Evolutionary conservation across 1,140 invertebrate genomes (phyloP).

Genomic region (Drosophila nigrodunni): DNA sequence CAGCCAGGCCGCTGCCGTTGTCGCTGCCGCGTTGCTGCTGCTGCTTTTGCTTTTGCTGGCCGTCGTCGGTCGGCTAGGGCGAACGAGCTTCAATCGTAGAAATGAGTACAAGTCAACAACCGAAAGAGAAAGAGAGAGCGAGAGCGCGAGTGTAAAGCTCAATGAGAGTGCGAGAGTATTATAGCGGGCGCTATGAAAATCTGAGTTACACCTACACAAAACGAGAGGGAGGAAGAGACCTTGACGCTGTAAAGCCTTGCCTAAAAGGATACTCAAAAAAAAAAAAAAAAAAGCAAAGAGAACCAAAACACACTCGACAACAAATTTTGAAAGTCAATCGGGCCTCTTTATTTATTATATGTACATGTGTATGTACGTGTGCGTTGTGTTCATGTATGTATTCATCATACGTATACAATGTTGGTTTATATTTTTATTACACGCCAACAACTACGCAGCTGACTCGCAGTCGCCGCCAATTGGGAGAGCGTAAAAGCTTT

Average conservation of each 20-base stretch:
- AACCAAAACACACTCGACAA: not conserved
- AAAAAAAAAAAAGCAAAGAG: no score
- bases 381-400: not conserved
- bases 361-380: not conserved
- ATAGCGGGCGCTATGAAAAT: conserved; percentile 12
- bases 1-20: conserved; percentile 46
- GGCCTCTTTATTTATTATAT: not conserved
- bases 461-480: conserved; percentile 19
- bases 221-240: conserved; percentile 11
- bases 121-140: conserved; percentile 3
- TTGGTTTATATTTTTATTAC: conserved; percentile 31
- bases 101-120: not conserved
- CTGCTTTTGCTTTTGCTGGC: conserved; percentile 26
- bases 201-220: not conserved
- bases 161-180: conserved; percentile 21
- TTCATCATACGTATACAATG: not conserved
- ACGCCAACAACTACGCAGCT: conserved; percentile 44
- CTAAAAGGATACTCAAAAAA: conserved; percentile 26
- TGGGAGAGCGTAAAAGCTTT: conserved; percentile 45
- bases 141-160: conserved; percentile 8
- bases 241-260: conserved; percentile 39
- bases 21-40: conserved; percentile 6
- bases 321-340: not conserved
- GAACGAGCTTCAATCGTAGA: conserved; percentile 36
- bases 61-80: conserved; percentile 1